Base-by-base conservation (phyloP, 2,888 invertebrate species). In the Polyommatus icarus region DNA sequence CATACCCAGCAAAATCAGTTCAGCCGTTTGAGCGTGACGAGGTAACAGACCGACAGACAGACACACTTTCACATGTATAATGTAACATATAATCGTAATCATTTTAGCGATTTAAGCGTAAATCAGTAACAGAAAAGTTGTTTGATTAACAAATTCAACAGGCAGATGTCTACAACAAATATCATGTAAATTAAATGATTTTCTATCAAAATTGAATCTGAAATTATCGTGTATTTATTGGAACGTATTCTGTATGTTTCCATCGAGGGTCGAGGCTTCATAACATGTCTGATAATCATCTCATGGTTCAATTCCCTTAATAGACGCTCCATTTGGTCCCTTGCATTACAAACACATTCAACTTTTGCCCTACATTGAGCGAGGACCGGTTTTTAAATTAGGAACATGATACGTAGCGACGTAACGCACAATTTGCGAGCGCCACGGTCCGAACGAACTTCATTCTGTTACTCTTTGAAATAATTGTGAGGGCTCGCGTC, bases 301-400 rank as follows among this genome's bases (percentile, higher is more conserved):
- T 24, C 61, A 61, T 61, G 61, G 12, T 61, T 61, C 59, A 61
- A 61, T 61, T 61, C 59, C 59, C 24, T 61, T 24, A 61, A 61
- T 61, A 61, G 61, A 24, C 24, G 61, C 61, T 61, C 61, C 24
- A 12, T 24, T 24, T 61, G 10, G 24, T 12, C 61, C 61, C 61
- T 61, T 24, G 61, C 61, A 12, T 61, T 61, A 61, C 61, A 61
- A 61, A 61, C 61, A 61, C 24, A 24, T 61, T 61, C 20, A 61
- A 61, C 59, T 20, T 10, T 61, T 24, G 3, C 12, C 24, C 61
- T 61, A 61, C 24, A 20, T 20, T 61, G 59, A 20, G 20, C 20
- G 20, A 61, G 20, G 57, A 10, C 59, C n/a, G 59, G 59, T 61
- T 61, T 20, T 61, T 61, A 61, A 61, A 61, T 61, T 61, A 61